Percentiles rank a stretch among this genome's conserved stretches.
Evolutionary conservation across 2,888 invertebrate species (phyloP).

Genomic region (Volucella inflata): DNA sequence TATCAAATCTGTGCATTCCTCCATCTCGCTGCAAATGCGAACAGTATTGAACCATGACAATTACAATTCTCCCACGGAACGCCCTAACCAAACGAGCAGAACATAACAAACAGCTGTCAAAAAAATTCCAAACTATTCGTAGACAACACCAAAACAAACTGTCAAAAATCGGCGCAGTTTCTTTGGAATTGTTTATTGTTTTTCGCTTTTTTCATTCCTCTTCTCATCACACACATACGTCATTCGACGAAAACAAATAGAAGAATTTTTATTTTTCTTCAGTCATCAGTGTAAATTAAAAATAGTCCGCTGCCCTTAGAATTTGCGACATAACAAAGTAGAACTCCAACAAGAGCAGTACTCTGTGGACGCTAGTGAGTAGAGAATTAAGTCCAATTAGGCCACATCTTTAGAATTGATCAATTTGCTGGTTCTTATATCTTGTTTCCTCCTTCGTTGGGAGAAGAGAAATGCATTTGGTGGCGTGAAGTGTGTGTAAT

Average conservation of each 20-base stretch:
- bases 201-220: not conserved
- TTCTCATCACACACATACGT: not conserved
- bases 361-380: not conserved
- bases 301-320: conserved; percentile 28
- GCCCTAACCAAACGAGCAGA: conserved; percentile 3
- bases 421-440: no score
- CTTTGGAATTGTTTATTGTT: conserved; percentile 19
- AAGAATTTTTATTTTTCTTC: conserved; percentile 20
- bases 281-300: conserved; percentile 28
- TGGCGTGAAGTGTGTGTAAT: conserved; percentile 4
- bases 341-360: conserved; percentile 18
- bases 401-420: no score
- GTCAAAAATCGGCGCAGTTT: conserved; percentile 40
- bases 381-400: not conserved
- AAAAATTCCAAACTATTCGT: conserved; percentile 1
- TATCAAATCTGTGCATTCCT: no score
- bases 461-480: conserved; percentile 19
- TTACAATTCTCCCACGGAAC: not conserved
- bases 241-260: conserved; percentile 11
- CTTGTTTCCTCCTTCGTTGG: not conserved
- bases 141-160: conserved; percentile 26
- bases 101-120: conserved; percentile 29
- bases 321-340: conserved; percentile 22
- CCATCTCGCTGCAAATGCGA: not conserved
- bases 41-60: not conserved